Evolutionary conservation across 1,140 invertebrate genomes (phyloP).

Genomic region (Bombus sibiricus): DNA sequence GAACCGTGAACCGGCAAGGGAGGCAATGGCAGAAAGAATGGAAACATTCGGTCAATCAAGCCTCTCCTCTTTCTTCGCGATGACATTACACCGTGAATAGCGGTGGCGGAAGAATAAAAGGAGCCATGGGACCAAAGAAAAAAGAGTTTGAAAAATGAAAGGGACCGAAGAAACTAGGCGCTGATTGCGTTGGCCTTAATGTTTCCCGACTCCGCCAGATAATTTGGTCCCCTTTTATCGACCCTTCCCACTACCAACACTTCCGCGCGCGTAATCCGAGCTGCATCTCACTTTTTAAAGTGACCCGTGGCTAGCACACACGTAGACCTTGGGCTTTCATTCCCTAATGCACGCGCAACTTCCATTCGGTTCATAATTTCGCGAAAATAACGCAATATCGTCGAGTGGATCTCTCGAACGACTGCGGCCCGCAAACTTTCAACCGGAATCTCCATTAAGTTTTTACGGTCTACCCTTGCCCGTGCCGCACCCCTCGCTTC

Average conservation of each 20-base stretch:
- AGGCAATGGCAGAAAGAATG: conserved; percentile 9
- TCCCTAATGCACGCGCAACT: conserved; percentile 14
- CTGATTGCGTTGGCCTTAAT: conserved; percentile 52
- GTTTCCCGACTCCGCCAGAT: conserved; percentile 17
- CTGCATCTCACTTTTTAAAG: conserved; percentile 29
- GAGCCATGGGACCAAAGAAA: neutral
- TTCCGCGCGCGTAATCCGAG: conserved; percentile 7
- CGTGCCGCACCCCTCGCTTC: neutral
- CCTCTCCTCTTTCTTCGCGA: conserved; percentile 22
- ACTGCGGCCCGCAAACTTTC: conserved; percentile 17
- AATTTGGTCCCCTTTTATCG: conserved; percentile 38
- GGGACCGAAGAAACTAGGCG: conserved; percentile 22
- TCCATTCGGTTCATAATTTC: conserved; percentile 15
- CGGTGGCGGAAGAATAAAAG: neutral
- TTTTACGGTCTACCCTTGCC: conserved; percentile 8
- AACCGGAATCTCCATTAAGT: conserved; percentile 33
- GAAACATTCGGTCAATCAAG: conserved; percentile 41
- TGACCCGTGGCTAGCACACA: neutral
- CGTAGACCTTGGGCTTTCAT: neutral
- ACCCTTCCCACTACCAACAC: neutral
- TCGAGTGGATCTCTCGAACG: conserved; percentile 30
- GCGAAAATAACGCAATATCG: conserved; percentile 38
- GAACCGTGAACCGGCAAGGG: conserved; percentile 5
- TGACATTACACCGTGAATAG: conserved; percentile 11
- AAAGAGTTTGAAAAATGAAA: conserved; percentile 24